These are phyloP conservation scores for Terebella lapidaria DNA, from an alignment of 2,888 invertebrate species.

Conservation along the genomic window DNA sequence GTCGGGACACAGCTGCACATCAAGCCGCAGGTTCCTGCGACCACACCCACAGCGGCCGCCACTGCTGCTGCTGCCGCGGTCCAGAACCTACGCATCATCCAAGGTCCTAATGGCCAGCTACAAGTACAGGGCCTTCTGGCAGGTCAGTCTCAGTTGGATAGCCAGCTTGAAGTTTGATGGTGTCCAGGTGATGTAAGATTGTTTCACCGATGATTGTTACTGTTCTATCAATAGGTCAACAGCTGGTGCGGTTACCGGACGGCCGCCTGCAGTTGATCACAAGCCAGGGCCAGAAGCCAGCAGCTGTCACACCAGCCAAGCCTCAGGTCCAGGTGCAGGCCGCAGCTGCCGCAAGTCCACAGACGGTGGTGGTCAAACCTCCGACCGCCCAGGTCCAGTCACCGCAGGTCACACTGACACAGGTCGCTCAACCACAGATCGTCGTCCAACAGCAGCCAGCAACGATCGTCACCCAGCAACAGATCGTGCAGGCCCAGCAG, in stretches of 20 bases:
- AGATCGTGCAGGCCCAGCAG: not conserved
- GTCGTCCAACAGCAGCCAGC: not conserved
- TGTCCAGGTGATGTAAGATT: no score
- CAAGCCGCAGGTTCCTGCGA: not conserved
- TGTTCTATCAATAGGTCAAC: constrained; percentile 61
- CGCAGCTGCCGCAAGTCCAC: constrained; percentile 15
- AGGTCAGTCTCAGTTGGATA: constrained; percentile 59
- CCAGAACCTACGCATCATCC: constrained; percentile 72
- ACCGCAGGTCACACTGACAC: not conserved
- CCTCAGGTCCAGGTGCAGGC: not conserved
- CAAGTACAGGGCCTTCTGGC: constrained; percentile 86
- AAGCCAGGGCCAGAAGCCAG: constrained; percentile 23
- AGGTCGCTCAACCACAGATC: not conserved
- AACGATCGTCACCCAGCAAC: not conserved
- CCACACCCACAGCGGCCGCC: constrained; percentile 2
- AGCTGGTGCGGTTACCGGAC: constrained; percentile 86
- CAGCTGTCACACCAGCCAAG: not conserved
- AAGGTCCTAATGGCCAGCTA: constrained; percentile 83
- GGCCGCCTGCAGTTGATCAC: constrained; percentile 82
- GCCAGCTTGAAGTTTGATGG: no score
- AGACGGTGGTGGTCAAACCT: not conserved
- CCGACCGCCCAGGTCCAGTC: not conserved
- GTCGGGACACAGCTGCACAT: not conserved
- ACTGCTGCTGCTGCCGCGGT: constrained; percentile 10
- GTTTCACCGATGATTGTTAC: no score